Evolutionary conservation across 2,797 vertebrate species (phyloP).

Genomic region (Melopsittacus undulatus): DNA sequence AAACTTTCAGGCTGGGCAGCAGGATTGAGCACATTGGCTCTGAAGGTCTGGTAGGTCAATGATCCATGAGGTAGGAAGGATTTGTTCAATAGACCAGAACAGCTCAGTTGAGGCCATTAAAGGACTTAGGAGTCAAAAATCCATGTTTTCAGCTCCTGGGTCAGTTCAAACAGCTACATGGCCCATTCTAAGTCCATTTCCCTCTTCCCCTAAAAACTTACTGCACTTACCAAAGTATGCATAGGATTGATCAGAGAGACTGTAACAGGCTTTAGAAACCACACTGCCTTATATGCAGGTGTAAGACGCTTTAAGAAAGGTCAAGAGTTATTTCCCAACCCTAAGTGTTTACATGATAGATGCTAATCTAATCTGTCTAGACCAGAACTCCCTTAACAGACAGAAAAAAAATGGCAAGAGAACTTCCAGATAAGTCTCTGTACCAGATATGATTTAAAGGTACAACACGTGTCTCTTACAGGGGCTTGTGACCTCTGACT

Average conservation of each 20-base stretch:
- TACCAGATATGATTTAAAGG: slow-evolving; percentile 41
- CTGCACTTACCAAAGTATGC: background rate
- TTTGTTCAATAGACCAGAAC: slow-evolving; percentile 10
- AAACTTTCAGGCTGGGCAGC: background rate
- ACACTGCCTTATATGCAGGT: background rate
- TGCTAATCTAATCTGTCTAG: slow-evolving; percentile 61
- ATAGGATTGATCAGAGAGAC: background rate
- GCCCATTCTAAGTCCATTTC: background rate
- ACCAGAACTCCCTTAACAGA: slow-evolving; percentile 44
- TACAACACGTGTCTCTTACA: background rate
- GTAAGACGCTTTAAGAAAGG: slow-evolving; percentile 14
- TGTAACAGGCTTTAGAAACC: background rate
- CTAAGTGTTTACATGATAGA: slow-evolving; percentile 35
- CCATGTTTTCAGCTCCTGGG: background rate
- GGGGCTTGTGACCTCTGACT: background rate
- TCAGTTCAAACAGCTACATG: background rate
- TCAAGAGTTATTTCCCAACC: slow-evolving; percentile 52
- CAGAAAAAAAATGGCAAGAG: slow-evolving; percentile 5
- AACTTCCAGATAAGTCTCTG: slow-evolving; percentile 30
- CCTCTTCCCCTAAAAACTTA: background rate
- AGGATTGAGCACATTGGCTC: background rate
- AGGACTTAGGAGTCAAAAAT: background rate
- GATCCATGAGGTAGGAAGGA: slow-evolving; percentile 12
- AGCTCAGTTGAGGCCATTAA: background rate
- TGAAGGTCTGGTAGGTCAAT: background rate